These are phyloP conservation scores for Rapana venosa DNA, from an alignment of 2,888 invertebrate genomes.

Conservation along the genomic window DNA sequence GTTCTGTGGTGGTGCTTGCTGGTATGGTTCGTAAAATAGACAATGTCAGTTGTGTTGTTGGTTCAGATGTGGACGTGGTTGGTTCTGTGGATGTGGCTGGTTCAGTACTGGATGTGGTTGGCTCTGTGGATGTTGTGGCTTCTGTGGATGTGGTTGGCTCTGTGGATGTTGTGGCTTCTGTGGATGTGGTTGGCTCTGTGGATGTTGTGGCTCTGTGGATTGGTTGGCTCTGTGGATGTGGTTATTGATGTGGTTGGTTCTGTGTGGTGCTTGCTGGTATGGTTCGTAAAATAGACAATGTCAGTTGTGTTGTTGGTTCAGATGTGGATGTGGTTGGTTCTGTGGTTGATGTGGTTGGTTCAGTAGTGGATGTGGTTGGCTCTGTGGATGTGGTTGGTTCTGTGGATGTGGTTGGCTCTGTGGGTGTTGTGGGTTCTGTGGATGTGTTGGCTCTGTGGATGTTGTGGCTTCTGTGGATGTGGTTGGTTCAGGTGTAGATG, in stretches of 20 bases:
- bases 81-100: background rate
- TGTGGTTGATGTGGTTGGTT: background rate
- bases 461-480: background rate
- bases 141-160: background rate
- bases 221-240: background rate
- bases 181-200: conserved; percentile 4
- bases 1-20: background rate
- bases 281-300: background rate
- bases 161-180: background rate
- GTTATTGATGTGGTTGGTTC: background rate
- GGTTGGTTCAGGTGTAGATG: background rate
- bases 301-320: background rate
- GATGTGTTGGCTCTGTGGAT: background rate
- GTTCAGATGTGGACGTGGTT: background rate
- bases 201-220: background rate
- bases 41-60: background rate
- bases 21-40: background rate
- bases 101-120: background rate
- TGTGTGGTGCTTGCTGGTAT: background rate
- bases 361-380: background rate
- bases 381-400: background rate
- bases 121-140: background rate
- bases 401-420: background rate
- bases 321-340: background rate
- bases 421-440: background rate